Conservation (phyloP, 1,140 invertebrate species). For the Trichonephila clavipes region DNA sequence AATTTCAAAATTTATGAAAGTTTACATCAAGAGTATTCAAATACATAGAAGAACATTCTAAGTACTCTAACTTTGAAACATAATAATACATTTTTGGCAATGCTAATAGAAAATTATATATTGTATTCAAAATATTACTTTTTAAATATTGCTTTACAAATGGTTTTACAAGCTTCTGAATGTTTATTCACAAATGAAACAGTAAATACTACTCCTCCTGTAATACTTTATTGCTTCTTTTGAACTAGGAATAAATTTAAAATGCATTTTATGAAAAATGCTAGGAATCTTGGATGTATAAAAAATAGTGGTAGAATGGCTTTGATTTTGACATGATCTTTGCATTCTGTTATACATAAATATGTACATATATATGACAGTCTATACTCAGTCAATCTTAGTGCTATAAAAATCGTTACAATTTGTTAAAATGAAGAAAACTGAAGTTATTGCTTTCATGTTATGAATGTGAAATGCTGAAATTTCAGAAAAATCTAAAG, state of each 20-base stretch:
- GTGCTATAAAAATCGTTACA: too few relatives aligned
- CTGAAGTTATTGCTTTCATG: too few relatives aligned
- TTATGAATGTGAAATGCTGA: too few relatives aligned
- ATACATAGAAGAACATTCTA: too few relatives aligned
- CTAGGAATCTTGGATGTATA: background rate
- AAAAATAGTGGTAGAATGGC: constrained; percentile 22
- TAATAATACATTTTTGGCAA: background rate
- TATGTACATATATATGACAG: background rate
- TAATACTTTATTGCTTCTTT: background rate
- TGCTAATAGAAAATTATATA: background rate
- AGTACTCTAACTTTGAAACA: too few relatives aligned
- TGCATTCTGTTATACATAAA: background rate
- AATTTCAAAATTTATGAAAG: background rate
- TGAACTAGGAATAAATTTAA: background rate
- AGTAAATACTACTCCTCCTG: background rate
- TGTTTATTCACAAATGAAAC: constrained; percentile 4
- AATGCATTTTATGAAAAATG: constrained; percentile 10
- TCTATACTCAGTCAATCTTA: background rate
- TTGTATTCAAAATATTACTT: background rate
- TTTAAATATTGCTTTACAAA: background rate
- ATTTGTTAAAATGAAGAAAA: too few relatives aligned
- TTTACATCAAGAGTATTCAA: background rate
- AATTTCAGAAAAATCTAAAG: too few relatives aligned
- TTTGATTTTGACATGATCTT: background rate
- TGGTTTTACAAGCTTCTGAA: background rate